These are phyloP conservation scores for Thunnus thynnus DNA, from an alignment of 2,113 vertebrate genomes.

Conservation along the genomic window DNA sequence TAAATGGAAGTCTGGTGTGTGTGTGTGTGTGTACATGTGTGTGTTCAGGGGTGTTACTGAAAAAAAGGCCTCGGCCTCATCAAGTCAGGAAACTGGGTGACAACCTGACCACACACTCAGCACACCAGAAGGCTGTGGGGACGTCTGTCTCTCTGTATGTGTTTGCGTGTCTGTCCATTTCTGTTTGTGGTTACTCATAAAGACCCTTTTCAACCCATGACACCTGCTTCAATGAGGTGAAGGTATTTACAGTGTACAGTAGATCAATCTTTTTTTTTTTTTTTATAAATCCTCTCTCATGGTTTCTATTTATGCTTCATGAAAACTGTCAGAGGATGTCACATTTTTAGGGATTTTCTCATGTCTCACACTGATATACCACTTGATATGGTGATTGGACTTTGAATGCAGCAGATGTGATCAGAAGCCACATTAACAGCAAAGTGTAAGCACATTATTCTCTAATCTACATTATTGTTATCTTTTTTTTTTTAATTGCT, in stretches of 20 bases:
- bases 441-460: not conserved
- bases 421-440: not conserved
- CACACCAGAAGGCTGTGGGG: constrained; percentile 46
- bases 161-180: constrained; percentile 7
- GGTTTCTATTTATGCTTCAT: not conserved
- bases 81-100: constrained; percentile 64
- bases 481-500: no score
- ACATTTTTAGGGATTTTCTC: not conserved
- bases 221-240: constrained; percentile 19
- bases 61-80: constrained; percentile 44
- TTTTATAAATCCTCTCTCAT: not conserved
- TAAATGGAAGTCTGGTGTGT: constrained; percentile 29
- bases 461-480: not conserved
- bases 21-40: constrained; percentile 22
- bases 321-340: not conserved
- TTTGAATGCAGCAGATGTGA: not conserved
- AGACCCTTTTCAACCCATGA: constrained; percentile 1
- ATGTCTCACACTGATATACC: not conserved
- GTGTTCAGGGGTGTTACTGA: constrained; percentile 29
- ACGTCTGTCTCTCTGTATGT: constrained; percentile 19
- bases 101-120: constrained; percentile 70
- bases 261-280: not conserved
- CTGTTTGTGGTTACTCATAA: constrained; percentile 24
- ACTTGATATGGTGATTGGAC: no score
- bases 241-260: not conserved